phyloP scores from a whole-genome alignment of 2,888 invertebrate genomes.

The Rhagophthalmus giganteus region DNA sequence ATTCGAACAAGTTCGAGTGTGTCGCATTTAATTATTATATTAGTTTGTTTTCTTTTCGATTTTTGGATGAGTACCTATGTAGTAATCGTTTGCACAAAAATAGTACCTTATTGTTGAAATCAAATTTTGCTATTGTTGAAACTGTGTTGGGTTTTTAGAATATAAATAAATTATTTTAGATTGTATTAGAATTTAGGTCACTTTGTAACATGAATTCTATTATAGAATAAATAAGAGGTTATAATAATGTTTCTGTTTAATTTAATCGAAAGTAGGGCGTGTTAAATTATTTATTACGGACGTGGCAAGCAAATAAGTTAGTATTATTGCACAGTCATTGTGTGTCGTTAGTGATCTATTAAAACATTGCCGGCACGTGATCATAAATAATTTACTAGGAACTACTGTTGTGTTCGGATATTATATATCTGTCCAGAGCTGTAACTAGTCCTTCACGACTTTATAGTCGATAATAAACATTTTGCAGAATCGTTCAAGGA shows the following conservation, averaged over 20 bases:
- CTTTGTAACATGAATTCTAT: slow-evolving; percentile 19
- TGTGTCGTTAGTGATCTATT: too few species aligned
- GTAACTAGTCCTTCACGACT: too few species aligned
- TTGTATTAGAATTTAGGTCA: slow-evolving; percentile 7
- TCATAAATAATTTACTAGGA: too few species aligned
- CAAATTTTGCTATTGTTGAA: slow-evolving; percentile 16
- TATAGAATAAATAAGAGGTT: slow-evolving; percentile 8
- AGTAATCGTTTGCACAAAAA: neutral
- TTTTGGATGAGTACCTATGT: neutral
- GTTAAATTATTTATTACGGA: too few species aligned
- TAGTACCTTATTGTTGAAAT: slow-evolving; percentile 20
- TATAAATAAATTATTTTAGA: slow-evolving; percentile 14
- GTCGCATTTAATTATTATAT: neutral
- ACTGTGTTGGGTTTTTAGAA: slow-evolving; percentile 13
- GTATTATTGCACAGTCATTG: too few species aligned
- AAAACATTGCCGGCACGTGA: too few species aligned
- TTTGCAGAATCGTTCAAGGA: too few species aligned
- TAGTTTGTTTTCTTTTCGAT: neutral
- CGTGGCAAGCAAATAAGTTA: too few species aligned
- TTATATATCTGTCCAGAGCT: too few species aligned
- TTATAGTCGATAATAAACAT: too few species aligned
- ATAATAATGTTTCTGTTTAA: neutral
- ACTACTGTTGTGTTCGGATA: too few species aligned
- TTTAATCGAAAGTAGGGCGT: neutral
- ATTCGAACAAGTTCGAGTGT: too few species aligned